These are phyloP conservation scores for Hipposideros armiger DNA, from an alignment of 2,113 vertebrate species.

Conservation along the genomic window DNA sequence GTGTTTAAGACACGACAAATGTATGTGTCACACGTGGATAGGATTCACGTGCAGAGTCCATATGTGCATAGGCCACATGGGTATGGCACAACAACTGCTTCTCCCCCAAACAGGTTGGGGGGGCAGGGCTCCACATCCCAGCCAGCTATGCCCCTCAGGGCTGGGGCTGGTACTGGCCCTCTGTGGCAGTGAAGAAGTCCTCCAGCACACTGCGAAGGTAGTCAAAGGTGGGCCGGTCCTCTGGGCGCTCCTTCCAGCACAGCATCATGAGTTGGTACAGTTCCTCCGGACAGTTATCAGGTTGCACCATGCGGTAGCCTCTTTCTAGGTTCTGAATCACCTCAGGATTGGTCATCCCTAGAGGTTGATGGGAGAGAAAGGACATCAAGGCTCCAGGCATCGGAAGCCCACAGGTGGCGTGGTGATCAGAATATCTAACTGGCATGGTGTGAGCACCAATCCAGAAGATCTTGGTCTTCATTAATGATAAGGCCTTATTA, in stretches of 20 bases:
- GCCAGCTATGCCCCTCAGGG: slow-evolving; percentile 78
- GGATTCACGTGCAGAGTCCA: slow-evolving; percentile 27
- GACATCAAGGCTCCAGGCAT: neutral
- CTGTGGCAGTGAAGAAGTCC: slow-evolving; percentile 97
- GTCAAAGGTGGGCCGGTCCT: slow-evolving; percentile 96
- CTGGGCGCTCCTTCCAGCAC: slow-evolving; percentile 95
- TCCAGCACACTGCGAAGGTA: slow-evolving; percentile 95
- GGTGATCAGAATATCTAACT: neutral
- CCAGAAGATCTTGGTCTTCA: neutral
- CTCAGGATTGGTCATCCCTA: slow-evolving; percentile 98
- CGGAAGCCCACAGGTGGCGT: neutral
- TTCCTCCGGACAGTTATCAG: slow-evolving; percentile 93
- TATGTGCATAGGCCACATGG: neutral
- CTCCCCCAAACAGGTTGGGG: neutral
- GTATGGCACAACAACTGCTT: neutral
- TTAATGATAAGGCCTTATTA: neutral
- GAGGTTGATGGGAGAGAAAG: neutral
- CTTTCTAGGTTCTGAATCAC: slow-evolving; percentile 96
- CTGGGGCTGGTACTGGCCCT: slow-evolving; percentile 96
- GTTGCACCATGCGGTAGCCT: slow-evolving; percentile 95
- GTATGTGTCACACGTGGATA: neutral
- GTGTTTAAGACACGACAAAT: neutral
- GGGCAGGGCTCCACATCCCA: neutral
- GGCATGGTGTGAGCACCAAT: neutral
- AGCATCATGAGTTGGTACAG: slow-evolving; percentile 93